Conservation (phyloP, 1,140 invertebrate species). For the Formica exsecta region DNA sequence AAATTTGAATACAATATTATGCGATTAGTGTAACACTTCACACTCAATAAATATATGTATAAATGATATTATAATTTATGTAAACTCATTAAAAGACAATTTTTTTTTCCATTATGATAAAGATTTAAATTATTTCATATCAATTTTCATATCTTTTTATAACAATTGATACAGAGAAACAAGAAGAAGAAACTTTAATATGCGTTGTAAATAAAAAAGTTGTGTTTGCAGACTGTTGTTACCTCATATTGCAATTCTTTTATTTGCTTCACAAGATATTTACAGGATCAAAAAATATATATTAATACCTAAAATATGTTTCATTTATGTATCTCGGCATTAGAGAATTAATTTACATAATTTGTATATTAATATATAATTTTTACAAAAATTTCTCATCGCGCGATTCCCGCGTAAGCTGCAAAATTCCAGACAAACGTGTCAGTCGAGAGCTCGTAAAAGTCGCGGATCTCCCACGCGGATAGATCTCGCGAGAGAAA, state of each 20-base stretch:
- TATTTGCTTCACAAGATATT: neutral
- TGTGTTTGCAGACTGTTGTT: neutral
- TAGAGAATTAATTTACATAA: neutral
- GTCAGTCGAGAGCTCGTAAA: constrained; percentile 50
- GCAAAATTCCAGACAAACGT: constrained; percentile 36
- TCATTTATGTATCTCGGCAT: neutral
- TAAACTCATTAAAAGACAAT: neutral
- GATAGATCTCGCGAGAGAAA: constrained; percentile 57
- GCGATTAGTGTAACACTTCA: neutral
- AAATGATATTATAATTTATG: neutral
- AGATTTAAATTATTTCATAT: neutral
- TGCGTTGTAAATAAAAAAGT: neutral
- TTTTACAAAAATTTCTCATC: constrained; percentile 10
- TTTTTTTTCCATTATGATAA: neutral
- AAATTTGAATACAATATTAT: neutral
- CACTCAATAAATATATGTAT: constrained; percentile 6
- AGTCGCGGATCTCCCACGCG: constrained; percentile 64
- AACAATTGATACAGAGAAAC: neutral
- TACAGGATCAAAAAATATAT: neutral
- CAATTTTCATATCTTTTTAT: neutral
- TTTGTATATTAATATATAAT: neutral
- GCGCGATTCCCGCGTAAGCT: constrained; percentile 41
- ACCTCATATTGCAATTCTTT: neutral
- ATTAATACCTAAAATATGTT: neutral
- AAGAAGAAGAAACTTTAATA: neutral